A percentile compares a stretch with the other conserved stretches of the same genome.
These are phyloP conservation scores for Porites australiensis DNA, from an alignment of 64 coral and sea anemone genomes.

Conservation along the genomic window DNA sequence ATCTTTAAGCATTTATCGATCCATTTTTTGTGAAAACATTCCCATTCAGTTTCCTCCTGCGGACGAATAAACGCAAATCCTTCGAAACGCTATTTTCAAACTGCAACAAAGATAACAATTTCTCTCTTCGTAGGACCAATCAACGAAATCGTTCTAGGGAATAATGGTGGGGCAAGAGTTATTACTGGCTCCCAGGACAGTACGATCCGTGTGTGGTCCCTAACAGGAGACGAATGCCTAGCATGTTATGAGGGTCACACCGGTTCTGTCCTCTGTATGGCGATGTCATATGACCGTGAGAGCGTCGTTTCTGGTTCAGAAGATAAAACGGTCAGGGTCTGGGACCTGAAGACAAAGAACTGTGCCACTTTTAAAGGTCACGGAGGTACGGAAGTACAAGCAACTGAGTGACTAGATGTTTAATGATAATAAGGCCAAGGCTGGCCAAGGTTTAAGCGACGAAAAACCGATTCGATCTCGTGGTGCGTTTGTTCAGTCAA, in stretches of 20 bases:
- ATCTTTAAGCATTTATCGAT: too few relatives aligned
- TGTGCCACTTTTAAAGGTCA: constrained; percentile 90
- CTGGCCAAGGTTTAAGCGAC: too few relatives aligned
- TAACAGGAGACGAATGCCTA: constrained; percentile 42
- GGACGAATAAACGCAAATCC: neutral
- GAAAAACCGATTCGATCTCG: too few relatives aligned
- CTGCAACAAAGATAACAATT: neutral
- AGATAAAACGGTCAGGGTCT: constrained; percentile 82
- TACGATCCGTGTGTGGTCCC: constrained; percentile 64
- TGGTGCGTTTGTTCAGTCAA: too few relatives aligned
- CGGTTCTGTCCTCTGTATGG: constrained; percentile 81
- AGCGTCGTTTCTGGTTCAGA: constrained; percentile 85
- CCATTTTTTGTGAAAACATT: too few relatives aligned
- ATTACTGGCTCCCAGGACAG: constrained; percentile 72
- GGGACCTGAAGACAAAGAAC: constrained; percentile 80
- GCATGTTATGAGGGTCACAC: constrained; percentile 60
- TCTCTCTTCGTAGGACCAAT: constrained; percentile 57
- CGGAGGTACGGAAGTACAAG: constrained; percentile 33
- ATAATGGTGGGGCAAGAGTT: constrained; percentile 5
- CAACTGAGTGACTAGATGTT: too few relatives aligned
- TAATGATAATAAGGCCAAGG: too few relatives aligned
- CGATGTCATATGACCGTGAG: constrained; percentile 55
- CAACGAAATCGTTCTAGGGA: constrained; percentile 50
- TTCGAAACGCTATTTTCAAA: neutral
- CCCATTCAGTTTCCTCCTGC: neutral